These are phyloP conservation scores for Drosophila seguyi DNA, from an alignment of 1,140 invertebrate species.

Conservation along the genomic window DNA sequence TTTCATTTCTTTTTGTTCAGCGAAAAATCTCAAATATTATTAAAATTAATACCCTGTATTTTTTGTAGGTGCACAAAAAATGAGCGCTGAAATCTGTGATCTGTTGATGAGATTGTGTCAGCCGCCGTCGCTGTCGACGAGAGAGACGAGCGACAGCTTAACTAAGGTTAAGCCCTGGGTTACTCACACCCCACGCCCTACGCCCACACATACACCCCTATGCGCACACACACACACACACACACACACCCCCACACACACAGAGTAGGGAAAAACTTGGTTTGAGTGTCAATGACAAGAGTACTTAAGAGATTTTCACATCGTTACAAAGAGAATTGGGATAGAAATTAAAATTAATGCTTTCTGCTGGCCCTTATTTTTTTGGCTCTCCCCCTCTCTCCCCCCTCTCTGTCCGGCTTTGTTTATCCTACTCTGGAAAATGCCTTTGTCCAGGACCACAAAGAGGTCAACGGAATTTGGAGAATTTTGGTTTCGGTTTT, in stretches of 20 bases:
- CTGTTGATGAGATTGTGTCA: slow-evolving; percentile 84
- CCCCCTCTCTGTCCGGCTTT: not conserved
- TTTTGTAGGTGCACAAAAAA: slow-evolving; percentile 4
- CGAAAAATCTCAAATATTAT: not conserved
- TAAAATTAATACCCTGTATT: too few relatives aligned
- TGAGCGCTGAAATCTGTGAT: slow-evolving; percentile 74
- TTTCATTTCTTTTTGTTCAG: not conserved
- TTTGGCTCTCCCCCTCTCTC: not conserved
- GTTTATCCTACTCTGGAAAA: slow-evolving; percentile 12
- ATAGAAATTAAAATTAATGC: slow-evolving; percentile 84
- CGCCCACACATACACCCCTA: not conserved
- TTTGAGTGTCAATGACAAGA: slow-evolving; percentile 84
- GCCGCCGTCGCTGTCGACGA: slow-evolving; percentile 54
- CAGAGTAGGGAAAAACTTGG: slow-evolving; percentile 28
- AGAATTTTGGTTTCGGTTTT: slow-evolving; percentile 16
- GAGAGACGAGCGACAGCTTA: slow-evolving; percentile 77
- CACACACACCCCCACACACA: not conserved
- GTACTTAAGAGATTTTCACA: slow-evolving; percentile 84
- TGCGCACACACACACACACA: slow-evolving; percentile 10
- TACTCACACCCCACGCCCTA: slow-evolving; percentile 6
- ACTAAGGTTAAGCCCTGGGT: slow-evolving; percentile 79
- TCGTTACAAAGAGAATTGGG: slow-evolving; percentile 83
- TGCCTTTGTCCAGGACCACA: slow-evolving; percentile 36
- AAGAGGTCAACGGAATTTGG: slow-evolving; percentile 48
- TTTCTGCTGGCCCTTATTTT: slow-evolving; percentile 40